Percentiles rank a stretch among this genome's conserved stretches.
phyloP scores from a whole-genome alignment of 2,113 vertebrate genomes.

The Aptenodytes patagonicus region DNA sequence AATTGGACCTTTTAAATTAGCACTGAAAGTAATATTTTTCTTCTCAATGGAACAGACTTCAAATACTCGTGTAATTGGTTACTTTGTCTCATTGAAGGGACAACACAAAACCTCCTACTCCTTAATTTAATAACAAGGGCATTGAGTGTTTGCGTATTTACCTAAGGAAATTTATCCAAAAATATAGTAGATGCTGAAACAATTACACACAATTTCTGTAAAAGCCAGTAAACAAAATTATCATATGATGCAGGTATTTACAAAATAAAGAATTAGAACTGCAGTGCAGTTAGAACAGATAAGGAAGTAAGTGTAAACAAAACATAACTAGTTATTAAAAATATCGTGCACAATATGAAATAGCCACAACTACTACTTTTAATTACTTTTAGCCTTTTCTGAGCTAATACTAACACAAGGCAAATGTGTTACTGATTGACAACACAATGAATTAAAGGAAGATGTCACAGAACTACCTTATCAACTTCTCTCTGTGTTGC shows the following conservation, averaged over 20 bases:
- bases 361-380: neutral
- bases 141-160: neutral
- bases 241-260: neutral
- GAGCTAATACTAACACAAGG: neutral
- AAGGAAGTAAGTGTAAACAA: neutral
- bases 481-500: conserved; percentile 94
- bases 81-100: neutral
- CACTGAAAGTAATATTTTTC: neutral
- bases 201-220: neutral
- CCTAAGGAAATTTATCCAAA: neutral
- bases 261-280: neutral
- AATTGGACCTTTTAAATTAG: neutral
- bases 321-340: neutral
- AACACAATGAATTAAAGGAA: neutral
- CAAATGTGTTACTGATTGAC: neutral
- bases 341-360: neutral
- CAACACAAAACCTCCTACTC: neutral
- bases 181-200: neutral
- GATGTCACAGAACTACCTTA: conserved; percentile 79
- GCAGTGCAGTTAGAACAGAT: neutral
- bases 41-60: neutral
- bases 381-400: neutral
- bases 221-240: neutral
- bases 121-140: neutral
- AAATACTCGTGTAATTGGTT: neutral